Evolutionary conservation across 2,797 vertebrate genomes (phyloP).

Genomic region (Passerculus sandwichensis): DNA sequence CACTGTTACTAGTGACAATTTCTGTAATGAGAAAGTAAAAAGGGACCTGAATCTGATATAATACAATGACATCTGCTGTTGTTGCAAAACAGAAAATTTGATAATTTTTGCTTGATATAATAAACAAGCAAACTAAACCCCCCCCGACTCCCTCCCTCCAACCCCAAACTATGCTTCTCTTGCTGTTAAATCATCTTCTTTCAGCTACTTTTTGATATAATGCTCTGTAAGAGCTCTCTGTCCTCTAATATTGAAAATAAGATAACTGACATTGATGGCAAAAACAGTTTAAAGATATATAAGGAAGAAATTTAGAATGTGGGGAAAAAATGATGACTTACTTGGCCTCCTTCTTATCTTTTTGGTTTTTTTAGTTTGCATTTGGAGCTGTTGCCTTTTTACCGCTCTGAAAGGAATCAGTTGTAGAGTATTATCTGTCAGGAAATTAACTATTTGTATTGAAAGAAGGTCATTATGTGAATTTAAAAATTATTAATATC

Average conservation of each 20-base stretch:
- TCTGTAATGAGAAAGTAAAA: not conserved
- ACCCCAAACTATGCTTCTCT: not conserved
- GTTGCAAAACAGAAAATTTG: not conserved
- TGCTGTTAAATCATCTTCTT: not conserved
- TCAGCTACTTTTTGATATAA: not conserved
- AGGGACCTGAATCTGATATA: not conserved
- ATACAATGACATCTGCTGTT: not conserved
- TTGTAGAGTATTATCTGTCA: slow-evolving; percentile 31
- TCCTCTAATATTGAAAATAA: not conserved
- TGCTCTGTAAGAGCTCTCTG: not conserved
- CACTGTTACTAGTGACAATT: not conserved
- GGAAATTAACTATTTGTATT: slow-evolving; percentile 31
- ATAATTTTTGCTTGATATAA: not conserved
- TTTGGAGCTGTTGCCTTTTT: slow-evolving; percentile 21
- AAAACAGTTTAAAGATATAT: not conserved
- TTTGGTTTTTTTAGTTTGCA: not conserved
- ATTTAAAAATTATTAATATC: slow-evolving; percentile 13
- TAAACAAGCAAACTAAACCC: not conserved
- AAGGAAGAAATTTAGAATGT: not conserved
- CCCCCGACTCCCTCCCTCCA: accelerated
- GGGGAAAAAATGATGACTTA: not conserved
- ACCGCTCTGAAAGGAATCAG: slow-evolving; percentile 39
- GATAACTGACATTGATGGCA: not conserved
- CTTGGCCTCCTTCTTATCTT: not conserved
- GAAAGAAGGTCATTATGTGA: slow-evolving; percentile 9